Base-by-base conservation (phyloP, 2,888 invertebrate genomes). In the Scaptomyza polygonia region DNA sequence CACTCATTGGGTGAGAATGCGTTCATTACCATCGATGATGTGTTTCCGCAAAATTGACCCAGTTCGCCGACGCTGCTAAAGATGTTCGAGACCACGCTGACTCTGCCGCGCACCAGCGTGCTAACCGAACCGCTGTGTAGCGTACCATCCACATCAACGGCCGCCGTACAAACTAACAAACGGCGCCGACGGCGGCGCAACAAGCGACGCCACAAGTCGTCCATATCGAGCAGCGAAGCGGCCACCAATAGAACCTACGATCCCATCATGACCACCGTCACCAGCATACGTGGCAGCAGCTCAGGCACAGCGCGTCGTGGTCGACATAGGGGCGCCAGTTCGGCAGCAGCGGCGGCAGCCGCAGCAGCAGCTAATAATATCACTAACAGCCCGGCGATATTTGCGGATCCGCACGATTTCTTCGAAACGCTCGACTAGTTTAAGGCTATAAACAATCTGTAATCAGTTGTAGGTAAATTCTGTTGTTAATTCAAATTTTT, bases 1-100 rank as follows among this genome's bases (percentile, higher is more conserved):
- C 94, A 95, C 76, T 97, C 97, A 68, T 94, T 98, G 77, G 98
- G 98, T 89, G 96, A 97, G 67, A 97, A 97, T 94, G 98, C 98
- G 92, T 98, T 98, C 93, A 97, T 98, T 89, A 96, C 96, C 92
- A 95, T 98, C 89, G 94, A 96, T 89, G 96, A 96, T 92, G 94
- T 96, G 91, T 94, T 96, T 77, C 90, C 91, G 86, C 90, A 91
- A 84, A 91, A 91, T 91, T 91, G 91, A 91, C 91, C 90, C 88
- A 86, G 87, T 83, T 87, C 89, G 68, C 85, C 88, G 72, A 75
- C 87, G 87, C 86, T 87, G 87, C 84, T 89, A 65, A 89, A 89
- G 86, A 88, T 88, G 84, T 82, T 83, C 76, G 84, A 87, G 79
- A 82, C 83, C 67, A 84, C 89, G 84, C 83, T 85, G 81, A 85